Percentiles rank a stretch among this genome's conserved stretches.
Evolutionary conservation across 30 jellyfish, hydroid and myxozoan species (phyloP).

Genomic region (Catostylus mosaicus): DNA sequence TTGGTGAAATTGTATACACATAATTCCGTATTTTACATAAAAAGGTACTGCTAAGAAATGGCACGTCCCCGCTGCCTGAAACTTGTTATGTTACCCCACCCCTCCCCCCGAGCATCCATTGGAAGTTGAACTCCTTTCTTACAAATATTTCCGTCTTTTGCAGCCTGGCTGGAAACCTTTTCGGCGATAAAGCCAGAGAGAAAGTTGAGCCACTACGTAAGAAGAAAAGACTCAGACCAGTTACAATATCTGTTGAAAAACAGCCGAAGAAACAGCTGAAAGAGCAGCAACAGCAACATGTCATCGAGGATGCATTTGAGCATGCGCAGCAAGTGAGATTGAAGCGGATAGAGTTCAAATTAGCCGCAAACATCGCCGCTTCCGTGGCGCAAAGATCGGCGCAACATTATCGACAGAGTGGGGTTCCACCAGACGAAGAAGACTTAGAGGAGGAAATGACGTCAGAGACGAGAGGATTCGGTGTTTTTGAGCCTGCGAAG

Average conservation of each 20-base stretch:
- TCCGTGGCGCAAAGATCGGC: constrained; percentile 13
- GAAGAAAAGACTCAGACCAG: constrained; percentile 34
- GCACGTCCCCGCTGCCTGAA: too few species aligned
- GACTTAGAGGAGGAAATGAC: not conserved
- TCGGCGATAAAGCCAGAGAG: constrained; percentile 24
- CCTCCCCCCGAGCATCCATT: too few species aligned
- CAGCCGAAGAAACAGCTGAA: constrained; percentile 8
- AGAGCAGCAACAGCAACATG: constrained; percentile 43
- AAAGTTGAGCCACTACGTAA: constrained; percentile 39
- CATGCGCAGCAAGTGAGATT: constrained; percentile 53
- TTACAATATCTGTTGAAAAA: not conserved
- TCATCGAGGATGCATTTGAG: constrained; percentile 66
- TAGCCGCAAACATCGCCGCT: constrained; percentile 83
- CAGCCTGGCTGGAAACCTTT: constrained; percentile 40
- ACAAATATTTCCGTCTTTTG: not conserved
- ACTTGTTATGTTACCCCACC: too few species aligned
- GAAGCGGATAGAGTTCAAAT: constrained; percentile 86
- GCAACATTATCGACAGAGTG: constrained; percentile 1
- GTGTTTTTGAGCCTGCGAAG: constrained; percentile 52
- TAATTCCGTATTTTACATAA: too few species aligned
- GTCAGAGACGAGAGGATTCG: constrained; percentile 49
- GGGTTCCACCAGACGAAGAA: not conserved
- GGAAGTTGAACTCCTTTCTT: too few species aligned
- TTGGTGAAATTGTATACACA: too few species aligned
- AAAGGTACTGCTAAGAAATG: too few species aligned